These are phyloP conservation scores for Actias luna DNA, from an alignment of 2,888 invertebrate species.

Conservation along the genomic window DNA sequence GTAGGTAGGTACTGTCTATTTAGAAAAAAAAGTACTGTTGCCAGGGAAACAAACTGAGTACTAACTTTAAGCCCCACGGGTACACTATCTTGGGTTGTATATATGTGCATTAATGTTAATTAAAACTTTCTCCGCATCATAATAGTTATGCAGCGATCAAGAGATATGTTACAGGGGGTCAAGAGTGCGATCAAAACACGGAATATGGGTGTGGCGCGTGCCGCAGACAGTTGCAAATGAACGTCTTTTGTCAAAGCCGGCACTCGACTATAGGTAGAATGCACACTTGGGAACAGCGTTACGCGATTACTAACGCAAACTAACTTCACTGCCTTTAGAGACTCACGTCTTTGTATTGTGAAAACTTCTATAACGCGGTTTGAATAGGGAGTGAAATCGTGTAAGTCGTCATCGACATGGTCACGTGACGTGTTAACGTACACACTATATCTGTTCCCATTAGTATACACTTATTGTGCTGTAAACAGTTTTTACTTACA, in stretches of 20 bases:
- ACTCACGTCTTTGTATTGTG: not conserved
- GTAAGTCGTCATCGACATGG: too few species aligned
- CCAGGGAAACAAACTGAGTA: too few species aligned
- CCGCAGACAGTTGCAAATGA: constrained; percentile 59
- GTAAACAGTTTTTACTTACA: too few species aligned
- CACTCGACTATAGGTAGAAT: constrained; percentile 19
- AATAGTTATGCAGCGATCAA: not conserved
- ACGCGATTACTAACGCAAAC: not conserved
- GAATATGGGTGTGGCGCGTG: constrained; percentile 43
- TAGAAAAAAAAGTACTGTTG: too few species aligned
- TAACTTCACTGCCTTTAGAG: not conserved
- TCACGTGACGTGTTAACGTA: too few species aligned
- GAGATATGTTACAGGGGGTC: not conserved
- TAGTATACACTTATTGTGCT: too few species aligned
- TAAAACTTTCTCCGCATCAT: too few species aligned
- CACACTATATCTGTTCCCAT: too few species aligned
- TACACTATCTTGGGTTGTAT: too few species aligned
- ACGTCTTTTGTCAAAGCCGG: constrained; percentile 52
- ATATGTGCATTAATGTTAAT: constrained; percentile 10
- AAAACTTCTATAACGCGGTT: not conserved
- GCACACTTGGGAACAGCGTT: constrained; percentile 7
- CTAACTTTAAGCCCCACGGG: too few species aligned
- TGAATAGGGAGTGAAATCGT: too few species aligned
- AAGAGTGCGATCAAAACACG: constrained; percentile 32
- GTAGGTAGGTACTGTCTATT: too few species aligned